phyloP scores from a whole-genome alignment of 2,888 invertebrate species.

The Phasia obesa region DNA sequence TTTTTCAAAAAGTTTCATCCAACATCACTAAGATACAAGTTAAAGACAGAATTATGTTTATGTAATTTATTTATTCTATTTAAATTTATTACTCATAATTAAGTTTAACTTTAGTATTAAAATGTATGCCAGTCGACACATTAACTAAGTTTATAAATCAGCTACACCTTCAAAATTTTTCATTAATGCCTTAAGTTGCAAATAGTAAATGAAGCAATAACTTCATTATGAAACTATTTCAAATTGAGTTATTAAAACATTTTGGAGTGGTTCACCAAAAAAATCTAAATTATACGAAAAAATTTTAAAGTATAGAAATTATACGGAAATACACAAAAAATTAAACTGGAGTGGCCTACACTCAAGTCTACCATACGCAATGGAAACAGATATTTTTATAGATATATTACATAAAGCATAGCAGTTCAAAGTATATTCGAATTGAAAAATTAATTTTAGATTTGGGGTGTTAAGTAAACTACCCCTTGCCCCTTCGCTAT shows the following conservation, averaged over 20 bases:
- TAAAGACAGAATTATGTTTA: slow-evolving; percentile 22
- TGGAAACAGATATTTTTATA: no score
- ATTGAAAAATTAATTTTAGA: no score
- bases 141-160: slow-evolving; percentile 56
- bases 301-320: no score
- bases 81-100: slow-evolving; percentile 58
- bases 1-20: background rate
- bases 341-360: no score
- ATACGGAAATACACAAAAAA: no score
- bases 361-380: no score
- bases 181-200: slow-evolving; percentile 38
- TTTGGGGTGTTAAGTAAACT: no score
- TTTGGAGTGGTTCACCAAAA: background rate
- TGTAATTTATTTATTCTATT: slow-evolving; percentile 41
- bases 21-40: slow-evolving; percentile 26
- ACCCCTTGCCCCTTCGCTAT: no score
- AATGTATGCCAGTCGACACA: slow-evolving; percentile 12
- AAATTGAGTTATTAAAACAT: slow-evolving; percentile 1
- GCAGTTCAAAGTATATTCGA: no score
- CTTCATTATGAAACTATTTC: slow-evolving; percentile 18
- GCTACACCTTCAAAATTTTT: slow-evolving; percentile 33
- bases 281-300: no score
- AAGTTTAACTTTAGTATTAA: slow-evolving; percentile 44
- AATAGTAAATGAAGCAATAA: slow-evolving; percentile 27
- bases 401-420: no score